Evolutionary conservation across 2,888 invertebrate species (phyloP), one percentile per base, ranked within the genome.

Genomic region (Halocaridina rubra): DNA sequence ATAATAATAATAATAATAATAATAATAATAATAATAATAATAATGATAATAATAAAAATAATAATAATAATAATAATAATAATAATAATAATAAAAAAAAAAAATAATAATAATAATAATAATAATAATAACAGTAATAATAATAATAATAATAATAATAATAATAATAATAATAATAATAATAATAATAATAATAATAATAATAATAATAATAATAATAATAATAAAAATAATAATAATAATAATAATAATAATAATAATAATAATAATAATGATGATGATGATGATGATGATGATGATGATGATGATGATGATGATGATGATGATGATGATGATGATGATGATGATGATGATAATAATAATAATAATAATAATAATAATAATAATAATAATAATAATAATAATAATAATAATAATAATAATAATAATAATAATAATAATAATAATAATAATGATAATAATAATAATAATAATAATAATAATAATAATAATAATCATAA

Each of bases 111-210:
- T 71, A 71, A 2, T 71, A 3, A 2, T 71, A 71, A 71, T 71
- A 71, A 71, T 71, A 71, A 71, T 71, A 2, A 71, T 71, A 71
- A 71, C 8, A 71, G n/a, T 71, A 29, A 71, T 3, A 71, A 71
- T 71, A 29, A 71, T 27, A 71, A 27, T 71, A 22, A 71, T 71
- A 71, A 1, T 29, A 71, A 71, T 29, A 29, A 29, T 71, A 22
- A 61, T 61, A 61, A 61, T 61, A 61, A 61, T 61, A 61, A 61
- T 61, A 61, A 61, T 61, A 61, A 61, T 61, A 61, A 61, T 61
- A 61, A 61, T 61, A n/a, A 61, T 61, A n/a, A 61, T 61, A n/a
- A 61, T 61, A n/a, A 61, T 61, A n/a, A 61, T 61, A 61, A 61
- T 61, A 61, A 61, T 61, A 61, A 61, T 61, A 61, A 61, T 61